Evolutionary conservation across 2,888 invertebrate species (phyloP), one percentile per base, ranked within the genome.

Genomic region (Rhaphigaster nebulosa): DNA sequence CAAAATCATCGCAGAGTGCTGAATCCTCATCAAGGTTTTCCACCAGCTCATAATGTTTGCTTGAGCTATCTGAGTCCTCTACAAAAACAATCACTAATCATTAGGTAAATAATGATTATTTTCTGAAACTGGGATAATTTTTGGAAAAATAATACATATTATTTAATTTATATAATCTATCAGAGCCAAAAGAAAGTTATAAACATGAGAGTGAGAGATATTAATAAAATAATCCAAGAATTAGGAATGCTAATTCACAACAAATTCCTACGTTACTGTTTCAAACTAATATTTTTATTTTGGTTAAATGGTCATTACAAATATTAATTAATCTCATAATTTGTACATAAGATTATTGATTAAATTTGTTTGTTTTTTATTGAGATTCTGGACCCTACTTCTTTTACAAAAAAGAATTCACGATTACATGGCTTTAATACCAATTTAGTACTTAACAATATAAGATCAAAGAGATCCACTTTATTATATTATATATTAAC

Each of bases 1-100:
- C 91, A 90, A 92, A 92, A 87, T 92, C 92, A 91, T 92, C 92
- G 56, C 91, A 91, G 88, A 91, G 88, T 5, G 91, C 89, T 20
- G 91, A 91, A 38, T 92, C 92, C 45, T 92, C 92, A 87, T 92
- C 92, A 6, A 70, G 38, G 45, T 91, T 90, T 34, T 92, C 91
- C 8, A 92, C 91, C 4, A 91, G 56, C 65, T 92, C 92, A 80
- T 91, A 92, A 18, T 92, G 92, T 70, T 90, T 90, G 12, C 91
- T 90, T 41, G 89, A 90, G 45, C 88, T 90, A 52, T 92, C 92
- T 29, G 92, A 91, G 60, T 91, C 91, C 91, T 91, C 92, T 92
- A 54, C 26, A 45, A 84, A 15, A 8, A 76, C 6, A 29, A 65
- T 8, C 5, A 29, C 29, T 10, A 65, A 29, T 8, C 18, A 29